These are phyloP conservation scores for Agonopterix heracliana DNA, from an alignment of 2,888 invertebrate species.

Conservation along the genomic window DNA sequence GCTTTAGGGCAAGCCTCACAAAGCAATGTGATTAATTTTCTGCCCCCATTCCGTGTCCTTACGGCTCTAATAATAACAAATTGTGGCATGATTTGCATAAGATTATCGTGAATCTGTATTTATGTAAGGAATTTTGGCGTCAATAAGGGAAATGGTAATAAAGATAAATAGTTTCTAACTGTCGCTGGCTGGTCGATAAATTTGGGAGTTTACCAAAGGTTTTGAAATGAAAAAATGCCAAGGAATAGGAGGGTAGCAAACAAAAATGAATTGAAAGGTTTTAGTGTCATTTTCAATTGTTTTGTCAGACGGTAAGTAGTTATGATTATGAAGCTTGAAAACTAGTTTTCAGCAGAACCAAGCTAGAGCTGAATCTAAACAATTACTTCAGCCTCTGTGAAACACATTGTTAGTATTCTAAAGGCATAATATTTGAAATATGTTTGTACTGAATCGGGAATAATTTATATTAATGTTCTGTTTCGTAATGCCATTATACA, in stretches of 20 bases:
- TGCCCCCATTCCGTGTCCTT: conserved; percentile 8
- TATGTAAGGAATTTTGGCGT: conserved; percentile 1
- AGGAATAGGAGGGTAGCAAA: not conserved
- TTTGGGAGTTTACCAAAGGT: not conserved
- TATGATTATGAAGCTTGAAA: no score
- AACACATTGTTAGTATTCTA: no score
- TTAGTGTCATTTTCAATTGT: no score
- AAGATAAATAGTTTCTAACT: not conserved
- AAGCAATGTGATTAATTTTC: conserved; percentile 22
- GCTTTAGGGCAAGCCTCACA: conserved; percentile 15
- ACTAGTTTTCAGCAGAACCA: no score
- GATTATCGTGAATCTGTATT: conserved; percentile 12
- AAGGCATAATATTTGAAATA: no score
- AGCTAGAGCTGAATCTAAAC: no score
- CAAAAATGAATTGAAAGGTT: no score
- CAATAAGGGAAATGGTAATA: not conserved
- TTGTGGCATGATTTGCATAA: conserved; percentile 18
- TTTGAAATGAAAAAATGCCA: not conserved
- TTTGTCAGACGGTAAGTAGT: no score
- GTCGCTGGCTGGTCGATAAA: not conserved
- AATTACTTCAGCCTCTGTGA: no score
- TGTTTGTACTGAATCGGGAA: no score
- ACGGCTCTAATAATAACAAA: conserved; percentile 16
- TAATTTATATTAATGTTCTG: no score
- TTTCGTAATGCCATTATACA: no score